phyloP scores from a whole-genome alignment of 2,797 vertebrate species.

The Fistularia commersonii region DNA sequence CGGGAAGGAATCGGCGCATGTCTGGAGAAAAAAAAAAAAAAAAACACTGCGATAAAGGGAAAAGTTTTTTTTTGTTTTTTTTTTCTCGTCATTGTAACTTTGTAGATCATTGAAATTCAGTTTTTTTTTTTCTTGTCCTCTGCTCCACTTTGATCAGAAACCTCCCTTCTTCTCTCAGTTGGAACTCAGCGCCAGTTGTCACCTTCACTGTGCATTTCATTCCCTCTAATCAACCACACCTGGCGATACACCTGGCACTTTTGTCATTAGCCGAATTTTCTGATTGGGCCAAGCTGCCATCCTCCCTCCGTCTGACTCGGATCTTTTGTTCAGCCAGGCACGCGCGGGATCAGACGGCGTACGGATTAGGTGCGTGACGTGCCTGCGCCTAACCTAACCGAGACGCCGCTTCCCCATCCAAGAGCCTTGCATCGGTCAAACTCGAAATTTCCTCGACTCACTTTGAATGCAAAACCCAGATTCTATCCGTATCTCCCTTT shows the following conservation, averaged over 20 bases:
- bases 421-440: slow-evolving; percentile 2
- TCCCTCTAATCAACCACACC: slow-evolving; percentile 73
- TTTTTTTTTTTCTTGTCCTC: slow-evolving; percentile 28
- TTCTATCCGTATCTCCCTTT: too few relatives aligned
- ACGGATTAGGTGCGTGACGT: slow-evolving; percentile 5
- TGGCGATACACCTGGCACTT: slow-evolving; percentile 70
- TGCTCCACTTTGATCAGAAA: slow-evolving; percentile 39
- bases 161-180: slow-evolving; percentile 38
- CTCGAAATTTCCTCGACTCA: not conserved
- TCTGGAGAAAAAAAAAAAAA: not conserved
- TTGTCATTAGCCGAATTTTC: slow-evolving; percentile 61
- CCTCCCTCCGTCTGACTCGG: slow-evolving; percentile 30
- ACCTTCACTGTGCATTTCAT: slow-evolving; percentile 57
- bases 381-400: too few relatives aligned
- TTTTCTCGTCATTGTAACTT: slow-evolving; percentile 14
- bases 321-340: slow-evolving; percentile 40
- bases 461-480: too few relatives aligned
- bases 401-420: too few relatives aligned
- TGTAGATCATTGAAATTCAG: slow-evolving; percentile 13
- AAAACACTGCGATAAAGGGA: too few relatives aligned
- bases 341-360: slow-evolving; percentile 3
- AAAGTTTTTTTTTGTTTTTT: not conserved
- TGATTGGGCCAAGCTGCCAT: slow-evolving; percentile 51
- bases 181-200: slow-evolving; percentile 55
- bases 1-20: too few relatives aligned